A percentile compares a stretch with the other conserved stretches of the same genome.
These are phyloP conservation scores for Hemicordylus capensis DNA, from an alignment of 2,113 vertebrate genomes.

Conservation along the genomic window DNA sequence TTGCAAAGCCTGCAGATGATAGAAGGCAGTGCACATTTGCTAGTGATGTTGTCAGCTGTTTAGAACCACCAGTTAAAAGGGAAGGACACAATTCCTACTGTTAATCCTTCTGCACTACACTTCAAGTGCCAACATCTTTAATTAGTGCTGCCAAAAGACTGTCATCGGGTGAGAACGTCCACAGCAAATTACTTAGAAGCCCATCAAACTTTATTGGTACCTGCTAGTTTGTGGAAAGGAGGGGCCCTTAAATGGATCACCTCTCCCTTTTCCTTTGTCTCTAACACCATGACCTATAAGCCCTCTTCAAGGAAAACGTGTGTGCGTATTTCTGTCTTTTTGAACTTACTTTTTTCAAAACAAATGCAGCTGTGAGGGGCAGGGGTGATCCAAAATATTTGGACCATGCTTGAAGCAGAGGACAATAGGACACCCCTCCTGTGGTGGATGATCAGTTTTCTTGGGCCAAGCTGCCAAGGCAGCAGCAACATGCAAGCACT, in stretches of 20 bases:
- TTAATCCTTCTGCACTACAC: slow-evolving; percentile 21
- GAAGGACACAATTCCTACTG: background rate
- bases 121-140: background rate
- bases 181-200: background rate
- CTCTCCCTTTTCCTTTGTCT: no score
- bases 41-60: background rate
- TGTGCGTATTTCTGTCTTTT: background rate
- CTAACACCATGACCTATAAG: slow-evolving; percentile 6
- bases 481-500: no score
- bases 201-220: no score
- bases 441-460: no score
- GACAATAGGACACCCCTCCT: no score
- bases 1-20: background rate
- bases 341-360: no score
- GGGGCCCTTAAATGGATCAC: no score
- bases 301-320: background rate
- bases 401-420: no score
- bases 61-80: background rate
- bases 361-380: no score
- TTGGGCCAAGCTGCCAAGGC: no score
- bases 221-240: no score
- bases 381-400: no score
- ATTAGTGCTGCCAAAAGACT: background rate
- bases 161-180: background rate
- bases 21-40: background rate